Evolutionary conservation across 2,797 vertebrate genomes (phyloP), one percentile per base, ranked within the genome.

Genomic region (Coluber constrictor): DNA sequence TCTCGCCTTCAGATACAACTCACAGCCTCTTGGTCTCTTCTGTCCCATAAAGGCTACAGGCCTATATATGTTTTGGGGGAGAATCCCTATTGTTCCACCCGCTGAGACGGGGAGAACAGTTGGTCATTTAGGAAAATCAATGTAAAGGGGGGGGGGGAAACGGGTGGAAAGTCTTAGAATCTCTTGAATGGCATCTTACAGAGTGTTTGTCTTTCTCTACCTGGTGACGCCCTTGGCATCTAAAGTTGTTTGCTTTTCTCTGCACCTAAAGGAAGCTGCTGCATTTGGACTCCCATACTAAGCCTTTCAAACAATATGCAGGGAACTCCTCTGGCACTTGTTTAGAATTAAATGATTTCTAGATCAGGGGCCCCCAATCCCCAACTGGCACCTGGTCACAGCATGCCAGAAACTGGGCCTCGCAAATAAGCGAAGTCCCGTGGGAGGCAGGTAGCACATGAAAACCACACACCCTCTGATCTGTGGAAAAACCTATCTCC

Each of bases 191-290:
- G 51, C 47, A 56, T 54, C 37, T 55, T 89, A 11, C 29, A 15
- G 55, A 79, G 9, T 86, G 88, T 90, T 92, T 92, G 47, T 55
- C 88, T 92, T 90, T 92, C 92, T 92, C 25, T 79, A 12, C 74
- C 88, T 27, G 88, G 51, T 32, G 37, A 90, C 61, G 83, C 92
- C 92, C 79, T 74, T n/a, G 32, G 57, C 25, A 37, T 57, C 57
- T 47, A 27, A 87, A 59, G 47, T 5, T 70, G 54, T 87, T 93
- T 90, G 89, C 79, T 87, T 90, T 90, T 70, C 54, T 93, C 43
- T 20, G 56, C 25, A 2, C 27, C 43, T 56, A 66, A 47, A 66
- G 70, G 66, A 37, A 70, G 37, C 0, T 43, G 32, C 57, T 90
- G 87, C n/a, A 51, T 63, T 63, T 18, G 25, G 61, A 70, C 16